phyloP scores from a whole-genome alignment of 2,113 vertebrate species.

The Microtus ochrogaster region DNA sequence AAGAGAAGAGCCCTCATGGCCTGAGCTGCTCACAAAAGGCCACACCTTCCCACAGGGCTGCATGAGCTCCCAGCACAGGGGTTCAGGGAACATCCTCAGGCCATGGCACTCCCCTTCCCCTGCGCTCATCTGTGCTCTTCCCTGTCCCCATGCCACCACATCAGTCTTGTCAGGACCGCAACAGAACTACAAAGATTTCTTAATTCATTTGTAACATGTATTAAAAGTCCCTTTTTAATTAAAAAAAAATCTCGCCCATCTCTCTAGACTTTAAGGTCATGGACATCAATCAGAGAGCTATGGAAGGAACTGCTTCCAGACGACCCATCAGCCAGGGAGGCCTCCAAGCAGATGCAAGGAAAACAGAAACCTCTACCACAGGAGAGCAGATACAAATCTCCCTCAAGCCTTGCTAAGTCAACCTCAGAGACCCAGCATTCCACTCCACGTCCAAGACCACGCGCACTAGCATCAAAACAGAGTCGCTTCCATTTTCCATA shows the following conservation, averaged over 20 bases:
- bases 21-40: neutral
- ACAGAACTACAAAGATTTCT: neutral
- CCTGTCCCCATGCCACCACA: neutral
- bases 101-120: neutral
- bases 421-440: constrained; percentile 59
- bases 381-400: constrained; percentile 83
- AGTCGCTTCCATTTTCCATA: constrained; percentile 79
- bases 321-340: neutral
- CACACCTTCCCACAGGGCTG: neutral
- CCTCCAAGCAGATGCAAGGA: neutral
- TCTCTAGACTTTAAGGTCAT: neutral
- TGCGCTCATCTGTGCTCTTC: neutral
- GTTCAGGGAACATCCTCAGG: neutral
- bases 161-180: neutral
- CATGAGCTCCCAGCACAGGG: neutral
- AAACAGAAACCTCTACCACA: constrained; percentile 77
- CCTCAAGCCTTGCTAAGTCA: constrained; percentile 71
- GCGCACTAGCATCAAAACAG: constrained; percentile 81
- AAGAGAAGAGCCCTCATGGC: neutral
- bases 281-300: neutral
- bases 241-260: neutral
- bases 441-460: constrained; percentile 77
- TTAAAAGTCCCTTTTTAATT: neutral
- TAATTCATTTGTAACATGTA: neutral
- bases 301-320: neutral